Evolutionary conservation across 2,888 invertebrate genomes (phyloP).

Genomic region (Hypsopygia costalis): DNA sequence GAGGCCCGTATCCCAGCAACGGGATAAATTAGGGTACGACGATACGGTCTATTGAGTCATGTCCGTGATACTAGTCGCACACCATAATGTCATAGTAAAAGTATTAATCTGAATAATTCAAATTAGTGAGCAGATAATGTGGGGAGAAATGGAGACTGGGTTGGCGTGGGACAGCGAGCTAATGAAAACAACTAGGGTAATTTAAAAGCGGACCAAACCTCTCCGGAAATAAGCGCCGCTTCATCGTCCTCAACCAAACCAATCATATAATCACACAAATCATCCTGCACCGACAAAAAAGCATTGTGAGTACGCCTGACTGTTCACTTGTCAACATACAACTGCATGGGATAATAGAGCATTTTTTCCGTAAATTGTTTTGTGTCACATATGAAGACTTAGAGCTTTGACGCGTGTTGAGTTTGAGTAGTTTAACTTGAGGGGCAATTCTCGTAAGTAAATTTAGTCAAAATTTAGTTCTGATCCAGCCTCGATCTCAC

Average conservation of each 20-base stretch:
- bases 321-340: conserved; percentile 1
- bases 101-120: conserved; percentile 1
- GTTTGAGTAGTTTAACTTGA: too few species aligned
- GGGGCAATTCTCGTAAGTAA: too few species aligned
- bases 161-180: conserved; percentile 37
- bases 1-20: too few species aligned
- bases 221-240: conserved; percentile 71
- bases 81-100: too few species aligned
- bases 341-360: neutral
- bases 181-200: conserved; percentile 30
- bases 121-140: conserved; percentile 9
- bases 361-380: too few species aligned
- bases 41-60: too few species aligned
- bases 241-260: conserved; percentile 80
- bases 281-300: conserved; percentile 76
- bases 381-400: too few species aligned
- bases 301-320: conserved; percentile 29
- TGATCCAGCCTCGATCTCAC: too few species aligned
- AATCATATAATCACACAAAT: conserved; percentile 80
- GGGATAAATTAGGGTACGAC: too few species aligned
- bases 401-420: too few species aligned
- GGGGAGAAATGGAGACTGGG: conserved; percentile 26
- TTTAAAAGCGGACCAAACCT: conserved; percentile 58
- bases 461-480: too few species aligned
- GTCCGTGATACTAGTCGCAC: too few species aligned